These are phyloP conservation scores for Ceratosolen fusciceps DNA, from an alignment of 1,140 invertebrate genomes.

Conservation along the genomic window DNA sequence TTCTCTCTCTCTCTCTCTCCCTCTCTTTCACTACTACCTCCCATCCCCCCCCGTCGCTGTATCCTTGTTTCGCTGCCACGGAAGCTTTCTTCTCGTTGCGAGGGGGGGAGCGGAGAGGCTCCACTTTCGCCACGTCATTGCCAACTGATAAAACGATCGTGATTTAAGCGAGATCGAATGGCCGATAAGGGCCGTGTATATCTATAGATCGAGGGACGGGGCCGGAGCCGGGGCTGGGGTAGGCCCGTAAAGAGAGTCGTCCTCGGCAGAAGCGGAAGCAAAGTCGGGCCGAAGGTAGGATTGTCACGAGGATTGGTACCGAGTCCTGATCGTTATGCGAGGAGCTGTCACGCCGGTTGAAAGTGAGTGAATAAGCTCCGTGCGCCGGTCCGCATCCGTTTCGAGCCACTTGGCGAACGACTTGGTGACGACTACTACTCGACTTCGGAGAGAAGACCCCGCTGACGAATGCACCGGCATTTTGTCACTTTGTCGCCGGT, in stretches of 20 bases:
- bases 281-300: conserved; percentile 55
- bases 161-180: conserved; percentile 14
- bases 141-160: conserved; percentile 28
- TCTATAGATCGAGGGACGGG: too few relatives aligned
- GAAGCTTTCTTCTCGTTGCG: not conserved
- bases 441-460: not conserved
- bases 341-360: conserved; percentile 60
- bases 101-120: not conserved
- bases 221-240: too few relatives aligned
- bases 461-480: conserved; percentile 19
- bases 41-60: not conserved
- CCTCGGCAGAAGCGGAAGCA: conserved; percentile 53
- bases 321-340: conserved; percentile 26
- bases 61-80: not conserved
- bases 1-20: not conserved
- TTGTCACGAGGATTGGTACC: conserved; percentile 20
- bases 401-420: conserved; percentile 23
- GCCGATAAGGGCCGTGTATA: not conserved
- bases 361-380: conserved; percentile 67
- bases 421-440: too few relatives aligned
- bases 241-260: not conserved
- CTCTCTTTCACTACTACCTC: not conserved
- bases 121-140: conserved; percentile 10
- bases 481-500: conserved; percentile 40
- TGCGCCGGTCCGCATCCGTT: conserved; percentile 50